phyloP scores from a whole-genome alignment of 2,113 vertebrate genomes.

The Cricetomys ansorgei region DNA sequence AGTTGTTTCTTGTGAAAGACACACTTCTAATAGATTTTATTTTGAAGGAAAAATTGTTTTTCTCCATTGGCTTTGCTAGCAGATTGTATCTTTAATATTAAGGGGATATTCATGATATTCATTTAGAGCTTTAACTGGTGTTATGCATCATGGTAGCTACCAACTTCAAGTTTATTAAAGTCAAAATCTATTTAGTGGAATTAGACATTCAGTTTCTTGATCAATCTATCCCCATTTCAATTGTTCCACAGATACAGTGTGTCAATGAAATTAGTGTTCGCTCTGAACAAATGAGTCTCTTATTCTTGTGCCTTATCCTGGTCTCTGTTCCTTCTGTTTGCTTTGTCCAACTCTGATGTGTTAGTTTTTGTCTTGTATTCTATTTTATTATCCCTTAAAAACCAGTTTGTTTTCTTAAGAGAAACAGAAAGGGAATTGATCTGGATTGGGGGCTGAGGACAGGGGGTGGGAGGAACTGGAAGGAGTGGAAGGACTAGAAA shows the following conservation, averaged over 20 bases:
- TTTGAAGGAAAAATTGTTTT: neutral
- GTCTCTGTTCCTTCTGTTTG: neutral
- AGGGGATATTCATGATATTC: neutral
- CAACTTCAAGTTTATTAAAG: neutral
- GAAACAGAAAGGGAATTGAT: neutral
- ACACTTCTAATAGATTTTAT: neutral
- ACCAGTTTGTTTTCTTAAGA: neutral
- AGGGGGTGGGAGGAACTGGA: no score
- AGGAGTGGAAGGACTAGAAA: neutral
- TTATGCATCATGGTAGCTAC: neutral
- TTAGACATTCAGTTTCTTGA: neutral
- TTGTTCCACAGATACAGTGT: fast-evolving
- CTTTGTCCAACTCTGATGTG: neutral
- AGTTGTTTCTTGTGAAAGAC: neutral
- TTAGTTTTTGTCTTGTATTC: neutral
- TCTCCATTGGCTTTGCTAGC: neutral
- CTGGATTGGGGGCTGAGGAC: no score
- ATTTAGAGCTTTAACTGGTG: neutral
- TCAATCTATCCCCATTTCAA: neutral
- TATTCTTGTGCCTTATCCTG: neutral
- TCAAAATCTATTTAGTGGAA: neutral
- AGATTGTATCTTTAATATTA: neutral
- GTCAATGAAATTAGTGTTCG: neutral
- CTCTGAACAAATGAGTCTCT: neutral
- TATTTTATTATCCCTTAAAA: neutral